Evolutionary conservation across 2,797 vertebrate species (phyloP), one percentile per base, ranked within the genome.

Genomic region (Sebastes nivosus): DNA sequence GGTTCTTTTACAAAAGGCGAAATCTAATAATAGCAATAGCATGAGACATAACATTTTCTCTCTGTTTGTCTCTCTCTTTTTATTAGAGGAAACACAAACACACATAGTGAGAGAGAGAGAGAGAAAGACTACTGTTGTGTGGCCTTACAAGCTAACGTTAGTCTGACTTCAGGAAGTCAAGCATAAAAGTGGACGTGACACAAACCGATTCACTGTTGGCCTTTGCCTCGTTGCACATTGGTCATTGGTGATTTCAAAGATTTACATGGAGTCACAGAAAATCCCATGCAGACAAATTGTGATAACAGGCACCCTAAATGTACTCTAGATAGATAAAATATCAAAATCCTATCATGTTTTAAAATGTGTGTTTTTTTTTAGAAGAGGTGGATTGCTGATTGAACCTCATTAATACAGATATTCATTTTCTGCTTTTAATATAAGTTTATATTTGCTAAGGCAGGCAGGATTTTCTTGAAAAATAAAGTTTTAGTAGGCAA

Each of bases 101-200:
- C 8, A 77, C n/a, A 67, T 10, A 67, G 20, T n/a, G 18, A 63
- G 20, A 13, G 29, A 72, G 18, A 36, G 36, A 60, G 42, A 34
- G 29, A 73, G 61, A 42, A 67, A 34, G 36, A 2, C 22, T 63
- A 63, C 75, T 8, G 69, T 61, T 78, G 74, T 58, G 72, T 78
- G 72, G 75, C 77, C 57, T 79, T 69, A 46, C 80, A 50, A 65
- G 52, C 84, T 77, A 83, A 84, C 24, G 34, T 80, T 86, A 80
- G 75, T 72, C 83, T 82, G 82, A 86, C 83, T 89, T 88, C 85
- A 90, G 90, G 86, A 94, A 95, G 91, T 93, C 88, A 93, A 89
- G 93, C 92, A 88, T 93, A 94, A 95, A 94, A 94, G 88, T 79
- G 83, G 84, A 95, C 90, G 85, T 93, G 94, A 94, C 93, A 94